A percentile compares a stretch with the other conserved stretches of the same genome.
Conservation (phyloP, 2,113 vertebrate genomes). For the Macrotus californicus region DNA sequence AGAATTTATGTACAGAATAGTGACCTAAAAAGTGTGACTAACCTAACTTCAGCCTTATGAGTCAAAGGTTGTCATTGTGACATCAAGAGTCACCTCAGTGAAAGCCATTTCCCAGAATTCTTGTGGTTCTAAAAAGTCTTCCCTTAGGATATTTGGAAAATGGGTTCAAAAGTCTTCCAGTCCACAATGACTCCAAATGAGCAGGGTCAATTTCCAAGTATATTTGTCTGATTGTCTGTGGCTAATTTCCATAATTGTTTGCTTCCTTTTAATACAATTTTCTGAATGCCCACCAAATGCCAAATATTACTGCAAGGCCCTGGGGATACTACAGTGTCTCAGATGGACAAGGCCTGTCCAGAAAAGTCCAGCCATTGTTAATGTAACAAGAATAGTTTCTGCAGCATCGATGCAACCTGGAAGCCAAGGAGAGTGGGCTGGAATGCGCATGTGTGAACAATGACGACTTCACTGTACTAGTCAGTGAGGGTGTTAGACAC, state of each 20-base stretch:
- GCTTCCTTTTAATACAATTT: not conserved
- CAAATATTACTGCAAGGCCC: not conserved
- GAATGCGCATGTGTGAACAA: no score
- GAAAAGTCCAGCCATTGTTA: no score
- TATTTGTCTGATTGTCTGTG: not conserved
- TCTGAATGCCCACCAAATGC: not conserved
- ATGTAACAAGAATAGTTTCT: no score
- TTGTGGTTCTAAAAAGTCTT: not conserved
- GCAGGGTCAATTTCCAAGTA: not conserved
- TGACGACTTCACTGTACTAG: no score
- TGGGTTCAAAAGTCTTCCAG: not conserved
- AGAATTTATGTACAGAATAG: not conserved
- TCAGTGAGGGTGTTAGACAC: no score
- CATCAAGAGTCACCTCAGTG: not conserved
- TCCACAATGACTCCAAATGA: not conserved
- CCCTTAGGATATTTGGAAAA: not conserved
- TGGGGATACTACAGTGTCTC: accelerated
- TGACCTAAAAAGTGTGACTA: accelerated
- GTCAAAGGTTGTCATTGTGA: not conserved
- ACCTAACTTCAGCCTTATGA: not conserved
- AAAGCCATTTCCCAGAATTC: not conserved
- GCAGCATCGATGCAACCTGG: no score
- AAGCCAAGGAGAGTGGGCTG: no score
- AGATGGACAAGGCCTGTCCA: no score
- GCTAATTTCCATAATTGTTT: not conserved